Evolutionary conservation across 2,797 vertebrate species (phyloP), one percentile per base, ranked within the genome.

Genomic region (Aeoliscus strigatus): DNA sequence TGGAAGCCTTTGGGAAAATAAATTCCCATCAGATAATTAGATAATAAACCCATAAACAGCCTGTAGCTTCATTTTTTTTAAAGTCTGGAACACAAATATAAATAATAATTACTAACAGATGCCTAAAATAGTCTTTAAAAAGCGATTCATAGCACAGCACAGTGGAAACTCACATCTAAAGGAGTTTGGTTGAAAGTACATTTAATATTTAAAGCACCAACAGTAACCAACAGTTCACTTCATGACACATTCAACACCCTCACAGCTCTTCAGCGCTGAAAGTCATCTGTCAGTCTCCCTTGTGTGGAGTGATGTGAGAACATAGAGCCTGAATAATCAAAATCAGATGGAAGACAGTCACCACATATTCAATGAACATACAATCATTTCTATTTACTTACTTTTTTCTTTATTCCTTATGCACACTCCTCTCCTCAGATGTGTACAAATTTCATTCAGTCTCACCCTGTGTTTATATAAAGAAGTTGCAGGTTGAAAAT

Each of bases 271-370:
- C 13, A 43, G 39, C 37, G 36, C 51, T 50, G 37, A 29, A 59
- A 39, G 50, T 68, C 66, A 53, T 70, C 67, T 63, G 71, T 79
- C 79, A 79, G 55, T 82, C 72, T 80, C 39, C n/a, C n/a, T n/a
- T n/a, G n/a, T n/a, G n/a, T n/a, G n/a, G n/a, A n/a, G n/a, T n/a
- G n/a, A n/a, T n/a, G n/a, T n/a, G n/a, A n/a, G n/a, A n/a, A n/a
- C n/a, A n/a, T n/a, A n/a, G n/a, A n/a, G n/a, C n/a, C n/a, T n/a
- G n/a, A n/a, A n/a, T n/a, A n/a, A n/a, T n/a, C n/a, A n/a, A n/a
- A n/a, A n/a, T n/a, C n/a, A n/a, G n/a, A n/a, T n/a, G n/a, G n/a
- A n/a, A n/a, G n/a, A n/a, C n/a, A n/a, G n/a, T n/a, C n/a, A n/a
- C n/a, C n/a, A n/a, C n/a, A n/a, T n/a, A n/a, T n/a, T n/a, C n/a